Evolutionary conservation across 2,113 vertebrate genomes (phyloP).

Genomic region (Sula dactylatra): DNA sequence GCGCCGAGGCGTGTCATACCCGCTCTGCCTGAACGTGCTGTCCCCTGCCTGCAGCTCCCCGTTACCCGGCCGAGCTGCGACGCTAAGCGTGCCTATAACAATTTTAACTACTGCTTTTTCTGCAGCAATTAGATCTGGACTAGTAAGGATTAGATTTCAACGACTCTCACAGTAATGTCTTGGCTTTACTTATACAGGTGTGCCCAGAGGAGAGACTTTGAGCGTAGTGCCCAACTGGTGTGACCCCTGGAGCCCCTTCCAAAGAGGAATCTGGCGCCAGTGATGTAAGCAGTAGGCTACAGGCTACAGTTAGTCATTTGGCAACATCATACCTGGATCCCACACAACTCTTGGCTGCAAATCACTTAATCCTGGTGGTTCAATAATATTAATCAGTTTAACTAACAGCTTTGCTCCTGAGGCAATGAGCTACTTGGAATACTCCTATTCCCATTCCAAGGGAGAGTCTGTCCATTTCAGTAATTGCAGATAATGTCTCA

Average conservation of each 20-base stretch:
- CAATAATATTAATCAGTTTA: neutral
- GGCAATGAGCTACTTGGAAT: neutral
- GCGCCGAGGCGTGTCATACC: accelerated
- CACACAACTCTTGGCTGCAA: neutral
- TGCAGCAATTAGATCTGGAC: neutral
- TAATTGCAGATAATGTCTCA: neutral
- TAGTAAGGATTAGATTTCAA: neutral
- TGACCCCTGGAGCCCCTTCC: neutral
- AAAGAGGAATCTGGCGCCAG: neutral
- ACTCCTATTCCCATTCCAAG: neutral
- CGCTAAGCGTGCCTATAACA: accelerated
- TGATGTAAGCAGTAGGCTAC: accelerated
- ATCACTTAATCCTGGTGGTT: neutral
- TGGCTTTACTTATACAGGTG: too few species aligned
- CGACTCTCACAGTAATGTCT: accelerated
- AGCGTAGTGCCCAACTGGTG: too few species aligned
- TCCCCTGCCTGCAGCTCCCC: neutral
- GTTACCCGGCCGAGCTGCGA: neutral
- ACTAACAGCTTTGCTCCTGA: neutral
- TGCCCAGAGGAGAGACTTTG: neutral
- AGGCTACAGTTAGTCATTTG: too few species aligned
- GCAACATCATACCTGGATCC: neutral
- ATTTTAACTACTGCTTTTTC: neutral
- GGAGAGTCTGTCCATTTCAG: neutral
- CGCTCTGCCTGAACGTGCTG: accelerated